Evolutionary conservation across 2,797 vertebrate genomes (phyloP).

Genomic region (Avahi laniger): DNA sequence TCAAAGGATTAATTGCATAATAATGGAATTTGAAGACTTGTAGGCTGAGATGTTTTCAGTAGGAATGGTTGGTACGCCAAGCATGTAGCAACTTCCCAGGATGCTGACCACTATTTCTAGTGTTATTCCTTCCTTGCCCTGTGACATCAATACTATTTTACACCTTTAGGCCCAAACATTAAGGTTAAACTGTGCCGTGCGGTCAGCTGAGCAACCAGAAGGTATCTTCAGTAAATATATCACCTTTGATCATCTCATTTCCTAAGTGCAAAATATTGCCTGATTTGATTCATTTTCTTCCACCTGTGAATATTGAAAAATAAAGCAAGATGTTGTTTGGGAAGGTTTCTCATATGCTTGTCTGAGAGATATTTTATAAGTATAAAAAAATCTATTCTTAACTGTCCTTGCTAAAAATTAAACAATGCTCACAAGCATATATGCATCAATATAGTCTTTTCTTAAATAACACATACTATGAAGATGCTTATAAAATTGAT

Average conservation of each 20-base stretch:
- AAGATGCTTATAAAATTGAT: constrained; percentile 10
- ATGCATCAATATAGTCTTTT: constrained; percentile 53
- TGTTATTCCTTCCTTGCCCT: neutral
- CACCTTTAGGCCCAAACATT: neutral
- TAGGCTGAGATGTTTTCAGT: neutral
- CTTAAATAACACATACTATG: constrained; percentile 4
- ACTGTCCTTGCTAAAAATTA: constrained; percentile 65
- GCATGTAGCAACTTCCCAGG: neutral
- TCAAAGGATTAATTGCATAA: neutral
- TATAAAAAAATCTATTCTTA: constrained; percentile 56
- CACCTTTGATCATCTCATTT: constrained; percentile 8
- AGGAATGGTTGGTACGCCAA: neutral
- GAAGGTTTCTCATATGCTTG: constrained; percentile 60
- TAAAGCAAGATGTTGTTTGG: constrained; percentile 67
- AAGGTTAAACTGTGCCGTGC: neutral
- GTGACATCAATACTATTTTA: neutral
- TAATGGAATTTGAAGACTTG: neutral
- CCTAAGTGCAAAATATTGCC: constrained; percentile 33
- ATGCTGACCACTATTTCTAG: neutral
- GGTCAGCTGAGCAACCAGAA: neutral
- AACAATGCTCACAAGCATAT: neutral
- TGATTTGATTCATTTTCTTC: neutral
- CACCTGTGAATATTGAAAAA: constrained; percentile 64
- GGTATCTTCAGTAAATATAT: neutral
- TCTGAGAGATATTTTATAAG: constrained; percentile 67